phyloP scores from a whole-genome alignment of 92 coral and sea anemone species.

The Porites lobata region DNA sequence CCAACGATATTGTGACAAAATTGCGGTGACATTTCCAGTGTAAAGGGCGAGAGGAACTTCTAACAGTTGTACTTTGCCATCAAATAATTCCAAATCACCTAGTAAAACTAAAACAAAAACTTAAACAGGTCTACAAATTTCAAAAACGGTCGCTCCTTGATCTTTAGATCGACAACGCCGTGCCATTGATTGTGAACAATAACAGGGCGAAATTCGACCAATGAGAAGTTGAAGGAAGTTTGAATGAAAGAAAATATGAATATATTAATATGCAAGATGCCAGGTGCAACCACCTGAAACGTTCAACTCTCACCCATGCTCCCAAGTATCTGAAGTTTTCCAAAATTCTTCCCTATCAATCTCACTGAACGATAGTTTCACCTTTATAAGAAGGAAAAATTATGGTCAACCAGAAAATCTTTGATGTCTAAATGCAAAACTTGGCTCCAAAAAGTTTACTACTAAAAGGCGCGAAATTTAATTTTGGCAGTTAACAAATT shows the following conservation, averaged over 20 bases:
- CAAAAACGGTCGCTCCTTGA: neutral
- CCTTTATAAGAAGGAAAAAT: too few species aligned
- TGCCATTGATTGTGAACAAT: neutral
- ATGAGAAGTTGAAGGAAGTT: neutral
- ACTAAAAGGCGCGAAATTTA: too few species aligned
- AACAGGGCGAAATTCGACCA: neutral
- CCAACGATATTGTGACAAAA: neutral
- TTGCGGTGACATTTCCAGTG: neutral
- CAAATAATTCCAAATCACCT: neutral
- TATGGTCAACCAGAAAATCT: too few species aligned
- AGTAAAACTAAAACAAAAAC: neutral
- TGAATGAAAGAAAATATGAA: conserved; percentile 10
- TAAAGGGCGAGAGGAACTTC: neutral
- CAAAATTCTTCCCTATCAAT: neutral
- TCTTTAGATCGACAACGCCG: neutral
- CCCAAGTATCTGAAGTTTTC: too few species aligned
- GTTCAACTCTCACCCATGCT: too few species aligned
- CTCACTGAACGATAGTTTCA: too few species aligned
- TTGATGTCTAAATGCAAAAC: too few species aligned
- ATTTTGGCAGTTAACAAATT: too few species aligned
- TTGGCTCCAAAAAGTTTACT: too few species aligned
- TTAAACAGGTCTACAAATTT: too few species aligned
- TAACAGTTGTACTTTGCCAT: neutral
- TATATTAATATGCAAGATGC: conserved; percentile 25
- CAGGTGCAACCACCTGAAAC: conserved; percentile 34